Base-by-base conservation (phyloP, 2,797 vertebrate genomes). In the Typhlichthys subterraneus region DNA sequence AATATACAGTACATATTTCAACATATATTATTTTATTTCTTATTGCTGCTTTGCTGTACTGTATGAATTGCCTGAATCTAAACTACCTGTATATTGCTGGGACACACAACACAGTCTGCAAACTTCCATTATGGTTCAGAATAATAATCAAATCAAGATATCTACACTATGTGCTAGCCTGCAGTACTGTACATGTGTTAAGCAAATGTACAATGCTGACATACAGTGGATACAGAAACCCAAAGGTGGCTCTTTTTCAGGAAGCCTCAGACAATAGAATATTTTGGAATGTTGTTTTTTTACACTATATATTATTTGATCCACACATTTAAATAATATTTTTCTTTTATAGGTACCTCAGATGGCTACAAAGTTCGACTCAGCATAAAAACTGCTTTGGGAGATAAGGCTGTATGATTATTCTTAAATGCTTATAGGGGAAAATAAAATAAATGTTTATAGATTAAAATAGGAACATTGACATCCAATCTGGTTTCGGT, bases 281-380 rank as follows among this genome's bases (percentile, higher is more conserved):
- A 42, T 42, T 42, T 42, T 42, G 38, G 38, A 42, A 42, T 42
- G 7, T 8, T 42, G 9, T 42, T 9, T 42, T 42, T 42, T 42
- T 42, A 10, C 38, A 9, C 7, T 42, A 42, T 42, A 42, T 42
- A 42, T 9, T 7, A 42, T 42, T 42, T 42, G 38, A 42, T 23
- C 6, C 33, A 0, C 12, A 48, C 2, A 15, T 65, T 67, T 45
- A 9, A 45, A 57, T 49, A 15, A 68, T 49, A 29, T 29, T 4
- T 65, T 72, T 66, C 63, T 51, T 73, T 45, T 57, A 52, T 63
- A 93, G 91, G 15, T n/a, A 47, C 63, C 15, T 10, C 69, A 9
- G 29, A 94, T 61, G 94, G 92, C 67, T 94, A 93, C 88, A 95
- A 96, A 91, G 97, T 99, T 54, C 93, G 96, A 68, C 86, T 99